Evolutionary conservation across 2,113 vertebrate genomes (phyloP).

Genomic region (Numida meleagris): DNA sequence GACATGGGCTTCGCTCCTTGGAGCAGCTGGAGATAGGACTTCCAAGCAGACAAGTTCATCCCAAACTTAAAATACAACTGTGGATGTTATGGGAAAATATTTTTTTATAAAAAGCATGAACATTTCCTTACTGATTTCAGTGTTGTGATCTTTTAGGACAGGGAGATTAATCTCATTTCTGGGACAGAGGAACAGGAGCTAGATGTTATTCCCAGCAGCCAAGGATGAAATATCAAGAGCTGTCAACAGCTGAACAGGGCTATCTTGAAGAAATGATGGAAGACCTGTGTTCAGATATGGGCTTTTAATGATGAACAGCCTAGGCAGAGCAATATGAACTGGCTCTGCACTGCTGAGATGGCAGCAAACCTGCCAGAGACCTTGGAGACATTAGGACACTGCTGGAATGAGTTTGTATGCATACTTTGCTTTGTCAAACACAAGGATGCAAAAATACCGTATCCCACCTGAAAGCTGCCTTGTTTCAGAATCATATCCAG

Average conservation of each 20-base stretch:
- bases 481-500: neutral
- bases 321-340: neutral
- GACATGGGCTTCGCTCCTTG: neutral
- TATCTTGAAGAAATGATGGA: neutral
- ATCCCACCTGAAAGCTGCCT: neutral
- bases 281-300: slow-evolving; percentile 11
- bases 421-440: neutral
- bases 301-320: neutral
- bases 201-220: neutral
- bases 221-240: slow-evolving; percentile 19
- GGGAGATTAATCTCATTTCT: slow-evolving; percentile 31
- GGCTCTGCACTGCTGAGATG: neutral
- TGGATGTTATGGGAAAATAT: neutral
- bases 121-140: neutral
- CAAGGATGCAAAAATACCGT: neutral
- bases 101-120: neutral
- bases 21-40: neutral
- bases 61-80: neutral
- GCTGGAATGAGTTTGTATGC: neutral
- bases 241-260: slow-evolving; percentile 29
- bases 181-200: neutral
- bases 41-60: neutral
- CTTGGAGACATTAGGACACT: neutral
- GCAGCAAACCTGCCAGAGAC: neutral
- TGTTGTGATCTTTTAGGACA: slow-evolving; percentile 12